phyloP scores from a whole-genome alignment of 2,797 vertebrate species.

The Enteromius trimaculatus region DNA sequence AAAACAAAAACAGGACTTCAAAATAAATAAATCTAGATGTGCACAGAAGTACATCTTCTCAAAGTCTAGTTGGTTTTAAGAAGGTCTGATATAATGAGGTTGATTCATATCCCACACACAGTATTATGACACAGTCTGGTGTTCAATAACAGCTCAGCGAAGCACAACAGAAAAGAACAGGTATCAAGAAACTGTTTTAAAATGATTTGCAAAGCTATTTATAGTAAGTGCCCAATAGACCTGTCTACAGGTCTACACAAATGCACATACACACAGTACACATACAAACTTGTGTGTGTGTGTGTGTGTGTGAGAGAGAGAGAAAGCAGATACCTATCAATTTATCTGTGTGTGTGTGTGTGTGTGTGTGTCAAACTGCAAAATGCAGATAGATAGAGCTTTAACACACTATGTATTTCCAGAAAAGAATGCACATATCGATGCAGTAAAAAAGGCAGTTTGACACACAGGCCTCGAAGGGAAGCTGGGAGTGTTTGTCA shows the following conservation, averaged over 20 bases:
- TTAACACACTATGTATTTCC: slow-evolving; percentile 6
- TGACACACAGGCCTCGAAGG: slow-evolving; percentile 21
- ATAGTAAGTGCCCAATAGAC: background rate
- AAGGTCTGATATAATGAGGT: background rate
- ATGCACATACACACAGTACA: background rate
- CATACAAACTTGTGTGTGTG: too few relatives aligned
- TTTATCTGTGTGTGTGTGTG: too few relatives aligned
- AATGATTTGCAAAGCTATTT: background rate
- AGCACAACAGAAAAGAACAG: background rate
- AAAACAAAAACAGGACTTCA: background rate
- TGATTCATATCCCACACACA: background rate
- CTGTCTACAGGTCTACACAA: too few relatives aligned
- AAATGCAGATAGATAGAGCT: background rate
- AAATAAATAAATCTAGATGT: background rate
- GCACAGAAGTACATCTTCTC: background rate
- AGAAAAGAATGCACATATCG: background rate
- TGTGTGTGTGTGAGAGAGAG: too few relatives aligned
- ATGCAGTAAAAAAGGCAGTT: slow-evolving; percentile 27
- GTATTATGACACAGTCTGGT: background rate
- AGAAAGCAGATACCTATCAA: too few relatives aligned
- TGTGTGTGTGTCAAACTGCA: too few relatives aligned
- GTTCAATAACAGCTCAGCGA: slow-evolving; percentile 16
- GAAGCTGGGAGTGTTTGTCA: slow-evolving; percentile 41
- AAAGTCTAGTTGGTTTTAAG: background rate
- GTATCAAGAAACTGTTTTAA: background rate